Evolutionary conservation across 2,797 vertebrate genomes (phyloP).

Genomic region (Anguilla marmorata): DNA sequence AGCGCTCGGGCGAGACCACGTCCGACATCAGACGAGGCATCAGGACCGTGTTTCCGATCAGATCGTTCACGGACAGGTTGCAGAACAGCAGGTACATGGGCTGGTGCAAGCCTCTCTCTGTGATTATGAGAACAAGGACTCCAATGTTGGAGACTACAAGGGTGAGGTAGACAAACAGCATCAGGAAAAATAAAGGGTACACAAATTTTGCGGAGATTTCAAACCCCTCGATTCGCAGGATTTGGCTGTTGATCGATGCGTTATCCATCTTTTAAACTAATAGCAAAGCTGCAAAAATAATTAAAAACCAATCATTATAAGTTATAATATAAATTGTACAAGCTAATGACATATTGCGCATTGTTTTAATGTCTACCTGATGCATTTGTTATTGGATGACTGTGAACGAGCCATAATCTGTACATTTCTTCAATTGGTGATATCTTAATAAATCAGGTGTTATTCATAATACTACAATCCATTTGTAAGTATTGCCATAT

Average conservation of each 20-base stretch:
- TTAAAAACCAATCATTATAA: neutral
- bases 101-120: conserved; percentile 69
- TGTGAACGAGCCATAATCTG: neutral
- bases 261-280: conserved; percentile 56
- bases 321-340: neutral
- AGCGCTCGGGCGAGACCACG: conserved; percentile 68
- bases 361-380: neutral
- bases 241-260: conserved; percentile 36
- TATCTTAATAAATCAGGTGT: neutral
- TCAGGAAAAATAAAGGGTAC: conserved; percentile 58
- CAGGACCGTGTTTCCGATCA: conserved; percentile 72
- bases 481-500: neutral
- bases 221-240: conserved; percentile 61
- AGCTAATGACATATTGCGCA: neutral
- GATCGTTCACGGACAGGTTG: conserved; percentile 74
- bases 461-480: neutral
- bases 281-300: neutral
- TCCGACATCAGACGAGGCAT: conserved; percentile 75
- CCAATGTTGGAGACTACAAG: conserved; percentile 61
- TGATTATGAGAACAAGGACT: conserved; percentile 58
- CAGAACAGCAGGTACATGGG: conserved; percentile 81
- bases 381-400: neutral
- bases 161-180: conserved; percentile 58
- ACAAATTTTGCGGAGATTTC: conserved; percentile 50
- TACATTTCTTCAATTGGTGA: neutral